phyloP scores from a whole-genome alignment of 2,797 vertebrate species.

The Anolis apletophallus region DNA sequence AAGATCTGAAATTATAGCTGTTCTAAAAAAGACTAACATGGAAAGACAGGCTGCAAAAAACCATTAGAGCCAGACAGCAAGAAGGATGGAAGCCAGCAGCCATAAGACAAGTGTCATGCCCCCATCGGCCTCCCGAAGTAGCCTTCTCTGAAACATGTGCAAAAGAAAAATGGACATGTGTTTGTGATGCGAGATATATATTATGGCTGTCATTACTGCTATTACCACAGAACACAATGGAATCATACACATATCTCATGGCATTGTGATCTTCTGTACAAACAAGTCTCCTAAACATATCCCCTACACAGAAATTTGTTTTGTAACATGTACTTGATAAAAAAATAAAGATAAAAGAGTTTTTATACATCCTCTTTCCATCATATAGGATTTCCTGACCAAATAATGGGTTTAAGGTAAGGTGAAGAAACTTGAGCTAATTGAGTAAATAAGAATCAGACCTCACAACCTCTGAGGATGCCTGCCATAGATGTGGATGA shows the following conservation, averaged over 20 bases:
- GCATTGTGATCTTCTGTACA: not conserved
- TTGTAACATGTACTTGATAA: not conserved
- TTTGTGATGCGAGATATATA: not conserved
- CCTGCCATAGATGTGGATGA: too few species aligned
- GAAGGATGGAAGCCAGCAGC: not conserved
- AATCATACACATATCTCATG: not conserved
- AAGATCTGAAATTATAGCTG: not conserved
- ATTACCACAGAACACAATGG: not conserved
- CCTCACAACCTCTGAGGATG: too few species aligned
- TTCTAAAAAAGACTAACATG: not conserved
- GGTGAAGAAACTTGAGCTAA: not conserved
- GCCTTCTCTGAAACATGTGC: not conserved
- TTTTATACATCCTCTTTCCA: not conserved
- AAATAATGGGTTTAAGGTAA: not conserved
- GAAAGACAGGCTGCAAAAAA: constrained; percentile 9
- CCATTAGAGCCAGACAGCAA: not conserved
- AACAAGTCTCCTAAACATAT: too few species aligned
- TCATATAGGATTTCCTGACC: not conserved
- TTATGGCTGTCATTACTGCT: not conserved
- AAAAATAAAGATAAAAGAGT: not conserved
- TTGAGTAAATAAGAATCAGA: not conserved
- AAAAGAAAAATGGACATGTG: not conserved
- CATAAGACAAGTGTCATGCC: not conserved
- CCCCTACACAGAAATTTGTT: too few species aligned
- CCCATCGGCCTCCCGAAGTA: not conserved